Base-by-base conservation (phyloP, 2,888 invertebrate genomes). In the Dolomedes plantarius region DNA sequence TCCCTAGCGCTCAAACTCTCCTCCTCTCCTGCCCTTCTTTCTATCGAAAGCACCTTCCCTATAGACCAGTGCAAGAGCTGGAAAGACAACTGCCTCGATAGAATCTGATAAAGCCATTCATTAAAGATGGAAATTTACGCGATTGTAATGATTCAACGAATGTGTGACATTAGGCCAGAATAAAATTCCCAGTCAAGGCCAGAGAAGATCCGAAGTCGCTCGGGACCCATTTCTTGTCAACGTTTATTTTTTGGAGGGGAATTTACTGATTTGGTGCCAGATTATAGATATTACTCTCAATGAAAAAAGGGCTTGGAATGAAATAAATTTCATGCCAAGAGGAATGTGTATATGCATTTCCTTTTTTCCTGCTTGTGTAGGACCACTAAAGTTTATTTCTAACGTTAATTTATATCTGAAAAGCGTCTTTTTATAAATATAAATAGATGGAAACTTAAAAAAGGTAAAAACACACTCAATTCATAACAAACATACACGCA, bases 41-140 rank as follows among this genome's bases (percentile, higher is more conserved):
- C 28, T 19, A 16, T 50, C 41, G 28, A 36, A 32, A 50, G 65
- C 78, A 69, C 69, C 75, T 50, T 74, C 62, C 72, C 36, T 27
- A 72, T 16, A 62, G 73, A 31, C 31, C 23, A n/a, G 67, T 32
- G 50, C 46, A 29, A 50, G 77, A 77, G 36, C 41, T 46, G 65
- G 69, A 39, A 36, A 62, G 67, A 28, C 41, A n/a, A 16, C 13
- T 56, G 19, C 29, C 32, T n/a, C 0, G 29, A 29, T 64, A n/a
- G 32, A 32, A 67, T 36, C 50, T 50, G 46, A 28, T 46, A 36
- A 62, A 23, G 28, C 64, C 64, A 75, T 69, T 69, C 75, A 75
- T 75, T 71, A 75, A 82, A 69, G 76, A 29, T 32, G n/a, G 29
- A n/a, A 74, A 67, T 36, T 36, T 36, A 7, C 9, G 36, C 36